Base-by-base conservation (phyloP, 2,113 vertebrate genomes). In the Indicator maculatus region DNA sequence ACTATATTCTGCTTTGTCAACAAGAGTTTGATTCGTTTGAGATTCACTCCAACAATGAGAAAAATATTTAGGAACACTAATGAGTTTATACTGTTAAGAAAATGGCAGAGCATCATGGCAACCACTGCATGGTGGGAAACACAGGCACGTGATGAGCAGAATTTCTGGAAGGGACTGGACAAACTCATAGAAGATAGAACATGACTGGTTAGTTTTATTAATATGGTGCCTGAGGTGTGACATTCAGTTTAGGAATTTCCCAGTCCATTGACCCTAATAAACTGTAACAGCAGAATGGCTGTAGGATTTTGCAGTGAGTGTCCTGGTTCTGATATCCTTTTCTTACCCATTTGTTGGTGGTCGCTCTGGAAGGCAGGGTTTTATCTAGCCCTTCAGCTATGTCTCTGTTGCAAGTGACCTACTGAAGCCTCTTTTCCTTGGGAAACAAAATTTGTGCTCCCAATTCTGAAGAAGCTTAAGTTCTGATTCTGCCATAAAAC, bases 181-280 rank as follows among this genome's bases (percentile, higher is more conserved):
- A 74, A 81, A 53, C 15, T 79, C 31, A 38, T 3, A 33, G 38
- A 23, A 65, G 8, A 8, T 11, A 65, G 30, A 11, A 9, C 5
- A 38, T 38, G 28, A 17, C 12, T 67, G 4, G 4, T 58, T 89
- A 36, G 4, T 61, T 89, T 61, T 89, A n/a, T 50, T 36, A 33
- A 36, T 65, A 26, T 11, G 15, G 20, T 31, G 12, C 16, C 27
- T 58, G 60, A 83, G 33, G 24, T 31, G 4, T 38, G 39, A 13
- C 2, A 1, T 60, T 47, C 45, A 50, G 0, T 0, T 50, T 58
- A 9, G 39, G 55, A 77, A 83, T 5, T 11, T 65, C 30, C n/a
- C 76, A 47, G 44, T 53, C 12, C 19, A 10, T 33, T 50, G 65
- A 45, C 33, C 2, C 8, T 16, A 20, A 38, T 5, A 26, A 59